Conservation (phyloP, 2,888 invertebrate genomes). For the Leucophora obtusa region DNA sequence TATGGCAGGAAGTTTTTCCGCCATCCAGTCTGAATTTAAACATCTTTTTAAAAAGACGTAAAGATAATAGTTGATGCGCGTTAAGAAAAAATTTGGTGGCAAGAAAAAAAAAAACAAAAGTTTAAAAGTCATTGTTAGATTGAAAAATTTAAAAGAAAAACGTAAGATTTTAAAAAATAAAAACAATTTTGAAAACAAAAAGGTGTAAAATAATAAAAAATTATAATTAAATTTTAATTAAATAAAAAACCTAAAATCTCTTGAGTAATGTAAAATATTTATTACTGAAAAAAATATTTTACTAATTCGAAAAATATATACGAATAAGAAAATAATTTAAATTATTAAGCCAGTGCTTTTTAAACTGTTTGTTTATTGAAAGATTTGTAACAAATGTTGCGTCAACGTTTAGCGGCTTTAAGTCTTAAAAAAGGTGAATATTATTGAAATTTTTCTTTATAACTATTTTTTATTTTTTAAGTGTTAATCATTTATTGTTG, state of each 20-base stretch:
- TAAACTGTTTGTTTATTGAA: slow-evolving; percentile 18
- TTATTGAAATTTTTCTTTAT: not conserved
- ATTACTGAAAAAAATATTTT: slow-evolving; percentile 1
- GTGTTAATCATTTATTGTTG: not conserved
- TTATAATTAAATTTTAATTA: too few relatives aligned
- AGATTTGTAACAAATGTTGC: slow-evolving; percentile 71
- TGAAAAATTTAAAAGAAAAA: not conserved
- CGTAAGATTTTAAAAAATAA: not conserved
- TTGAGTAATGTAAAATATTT: not conserved
- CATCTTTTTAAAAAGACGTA: slow-evolving; percentile 64
- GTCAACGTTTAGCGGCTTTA: slow-evolving; percentile 75
- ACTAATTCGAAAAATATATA: not conserved
- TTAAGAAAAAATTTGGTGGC: not conserved
- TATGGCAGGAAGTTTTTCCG: slow-evolving; percentile 58
- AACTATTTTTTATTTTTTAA: not conserved
- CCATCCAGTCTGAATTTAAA: slow-evolving; percentile 61
- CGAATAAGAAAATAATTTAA: not conserved
- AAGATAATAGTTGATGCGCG: slow-evolving; percentile 31
- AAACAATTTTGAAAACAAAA: slow-evolving; percentile 3
- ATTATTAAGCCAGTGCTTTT: slow-evolving; percentile 15
- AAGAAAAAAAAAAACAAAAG: slow-evolving; percentile 20
- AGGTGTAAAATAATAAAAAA: not conserved
- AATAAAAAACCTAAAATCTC: too few relatives aligned
- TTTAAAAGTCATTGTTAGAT: not conserved
- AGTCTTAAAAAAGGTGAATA: slow-evolving; percentile 76